Evolutionary conservation across 1,140 invertebrate species (phyloP), one percentile per base, ranked within the genome.

Genomic region (Liolophura sinensis): DNA sequence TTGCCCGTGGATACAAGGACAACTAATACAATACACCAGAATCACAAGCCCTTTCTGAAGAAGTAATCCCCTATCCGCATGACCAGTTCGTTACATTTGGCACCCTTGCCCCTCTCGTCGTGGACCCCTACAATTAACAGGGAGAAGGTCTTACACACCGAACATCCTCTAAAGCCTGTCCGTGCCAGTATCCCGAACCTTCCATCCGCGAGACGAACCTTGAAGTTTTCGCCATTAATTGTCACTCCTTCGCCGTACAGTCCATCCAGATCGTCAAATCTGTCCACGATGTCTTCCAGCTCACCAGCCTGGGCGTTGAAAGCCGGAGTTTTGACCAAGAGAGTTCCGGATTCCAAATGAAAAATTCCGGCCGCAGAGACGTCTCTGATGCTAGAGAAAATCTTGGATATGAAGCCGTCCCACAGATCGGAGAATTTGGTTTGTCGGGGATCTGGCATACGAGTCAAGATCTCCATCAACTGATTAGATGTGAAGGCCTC

Each of bases 11-110:
- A 9, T 3, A 40, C 31, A 40, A 40, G 3, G 31, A 40, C 31
- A 40, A 9, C 9, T 40, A 9, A 5, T 9, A 40, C 31, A 40
- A 5, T 40, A 9, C 31, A 40, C 3, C 31, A 9, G 31, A 25
- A 1, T 51, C 63, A 75, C 64, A 75, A 56, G 16, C 69, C 73
- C 24, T 60, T 60, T 31, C 63, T 60, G 22, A 48, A 50, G 51
- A 75, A 54, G 55, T 66, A 73, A 67, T 75, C 73, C 5, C 73
- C 71, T 1, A 75, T 56, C 46, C 68, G 67, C 73, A 75, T 75
- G 51, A 75, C 60, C 25, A 73, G 65, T 61, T 75, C 73, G 48
- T 75, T 75, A 49, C 71, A 75, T 47, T 63, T 59, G 55, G 61
- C 49, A 22, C 68, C 62, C 25, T 60, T 56, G 4, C 67, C 65